Percentiles rank a stretch among this genome's conserved stretches.
These are phyloP conservation scores for Lepilemur septentrionalis DNA, from an alignment of 2,797 vertebrate genomes.

Conservation along the genomic window DNA sequence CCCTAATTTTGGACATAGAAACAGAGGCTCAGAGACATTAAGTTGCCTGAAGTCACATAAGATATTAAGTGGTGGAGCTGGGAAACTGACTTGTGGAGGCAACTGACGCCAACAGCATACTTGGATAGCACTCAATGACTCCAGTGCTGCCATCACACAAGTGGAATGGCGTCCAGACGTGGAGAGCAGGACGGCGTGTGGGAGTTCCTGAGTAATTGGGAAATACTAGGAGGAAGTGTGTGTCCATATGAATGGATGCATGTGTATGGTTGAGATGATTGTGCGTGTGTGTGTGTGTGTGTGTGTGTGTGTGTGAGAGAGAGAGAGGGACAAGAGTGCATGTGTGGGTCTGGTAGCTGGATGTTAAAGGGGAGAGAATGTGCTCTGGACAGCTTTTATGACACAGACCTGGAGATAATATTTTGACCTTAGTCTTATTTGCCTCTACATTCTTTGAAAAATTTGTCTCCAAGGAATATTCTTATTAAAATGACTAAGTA, in stretches of 20 bases:
- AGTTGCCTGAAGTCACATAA: not conserved
- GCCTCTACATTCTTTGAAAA: constrained; percentile 52
- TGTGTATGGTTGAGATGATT: not conserved
- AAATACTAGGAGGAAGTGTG: not conserved
- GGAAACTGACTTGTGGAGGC: not conserved
- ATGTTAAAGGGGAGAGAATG: not conserved
- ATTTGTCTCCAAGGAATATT: constrained; percentile 48
- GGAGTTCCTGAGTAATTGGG: not conserved
- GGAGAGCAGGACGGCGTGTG: not conserved
- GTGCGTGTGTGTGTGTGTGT: not conserved
- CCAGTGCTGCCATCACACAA: not conserved
- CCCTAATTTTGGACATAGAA: not conserved
- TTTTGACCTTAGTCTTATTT: constrained; percentile 41
- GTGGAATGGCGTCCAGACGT: not conserved
- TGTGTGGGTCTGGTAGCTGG: not conserved
- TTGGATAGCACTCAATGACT: not conserved
- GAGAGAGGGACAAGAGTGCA: not conserved
- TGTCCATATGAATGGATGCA: not conserved
- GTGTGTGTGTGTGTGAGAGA: not conserved
- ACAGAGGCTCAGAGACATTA: not conserved
- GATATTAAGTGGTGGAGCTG: not conserved
- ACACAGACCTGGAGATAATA: constrained; percentile 38
- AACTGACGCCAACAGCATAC: not conserved
- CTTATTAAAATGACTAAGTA: constrained; percentile 59
- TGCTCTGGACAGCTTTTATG: not conserved